Percentiles rank a stretch among this genome's conserved stretches.
Conservation (phyloP, 2,113 vertebrate species). For the Gnathonemus longibarbis region DNA sequence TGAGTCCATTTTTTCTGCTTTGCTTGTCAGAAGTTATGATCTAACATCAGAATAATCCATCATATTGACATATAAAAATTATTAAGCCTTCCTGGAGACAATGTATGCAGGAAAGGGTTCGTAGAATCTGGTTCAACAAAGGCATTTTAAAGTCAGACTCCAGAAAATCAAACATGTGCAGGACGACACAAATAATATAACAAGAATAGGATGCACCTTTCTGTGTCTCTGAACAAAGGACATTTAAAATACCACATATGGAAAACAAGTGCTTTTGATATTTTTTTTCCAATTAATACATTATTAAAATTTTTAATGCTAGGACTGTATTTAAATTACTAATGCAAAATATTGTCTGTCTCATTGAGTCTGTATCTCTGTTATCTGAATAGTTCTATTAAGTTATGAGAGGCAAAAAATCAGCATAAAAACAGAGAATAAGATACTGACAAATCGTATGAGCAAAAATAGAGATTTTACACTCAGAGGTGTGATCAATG, state of each 20-base stretch:
- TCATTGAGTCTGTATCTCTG: not conserved
- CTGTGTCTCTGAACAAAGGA: not conserved
- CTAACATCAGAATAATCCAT: conserved; percentile 64
- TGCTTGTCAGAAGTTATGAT: conserved; percentile 62
- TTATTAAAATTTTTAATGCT: not conserved
- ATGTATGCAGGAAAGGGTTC: conserved; percentile 49
- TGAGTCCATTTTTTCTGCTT: conserved; percentile 33
- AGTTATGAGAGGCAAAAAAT: not conserved
- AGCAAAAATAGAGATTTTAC: not conserved
- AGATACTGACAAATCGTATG: not conserved
- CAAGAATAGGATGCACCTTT: not conserved
- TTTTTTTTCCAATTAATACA: not conserved
- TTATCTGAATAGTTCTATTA: not conserved
- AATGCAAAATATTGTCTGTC: not conserved
- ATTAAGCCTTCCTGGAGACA: conserved; percentile 53
- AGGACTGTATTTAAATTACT: not conserved
- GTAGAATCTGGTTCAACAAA: conserved; percentile 56
- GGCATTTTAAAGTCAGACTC: conserved; percentile 56
- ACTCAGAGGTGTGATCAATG: not conserved
- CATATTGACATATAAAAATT: conserved; percentile 61
- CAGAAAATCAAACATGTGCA: conserved; percentile 38
- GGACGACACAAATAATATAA: conserved; percentile 5
- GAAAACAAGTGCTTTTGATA: not conserved
- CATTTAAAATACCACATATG: not conserved
- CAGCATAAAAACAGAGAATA: not conserved